These are phyloP conservation scores for Ypsolopha sequella DNA, from an alignment of 2,888 invertebrate species.

Conservation along the genomic window DNA sequence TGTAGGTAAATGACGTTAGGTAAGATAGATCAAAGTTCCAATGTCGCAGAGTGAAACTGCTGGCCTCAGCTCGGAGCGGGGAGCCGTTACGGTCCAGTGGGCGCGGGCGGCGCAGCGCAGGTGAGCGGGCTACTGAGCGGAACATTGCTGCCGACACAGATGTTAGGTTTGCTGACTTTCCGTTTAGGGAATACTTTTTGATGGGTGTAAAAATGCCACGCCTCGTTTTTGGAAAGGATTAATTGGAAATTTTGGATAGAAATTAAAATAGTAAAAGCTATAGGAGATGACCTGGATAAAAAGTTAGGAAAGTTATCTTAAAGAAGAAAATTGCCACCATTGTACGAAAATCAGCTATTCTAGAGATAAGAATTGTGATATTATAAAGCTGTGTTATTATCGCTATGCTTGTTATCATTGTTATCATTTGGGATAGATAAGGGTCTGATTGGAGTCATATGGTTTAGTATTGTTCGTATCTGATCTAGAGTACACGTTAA, in stretches of 20 bases:
- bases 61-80: neutral
- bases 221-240: no score
- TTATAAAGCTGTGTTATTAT: neutral
- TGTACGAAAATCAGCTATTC: neutral
- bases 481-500: neutral
- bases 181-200: slow-evolving; percentile 12
- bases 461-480: neutral
- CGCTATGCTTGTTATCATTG: neutral
- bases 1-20: slow-evolving; percentile 44
- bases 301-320: no score
- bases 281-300: no score
- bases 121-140: slow-evolving; percentile 45
- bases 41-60: slow-evolving; percentile 48
- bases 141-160: slow-evolving; percentile 54
- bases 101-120: neutral
- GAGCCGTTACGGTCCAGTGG: neutral
- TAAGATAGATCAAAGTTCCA: slow-evolving; percentile 40
- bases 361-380: neutral
- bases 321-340: no score
- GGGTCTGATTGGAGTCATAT: neutral
- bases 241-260: no score
- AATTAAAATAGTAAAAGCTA: no score
- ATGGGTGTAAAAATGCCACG: no score
- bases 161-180: slow-evolving; percentile 34
- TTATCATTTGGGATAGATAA: neutral